Percentiles rank a stretch among this genome's conserved stretches.
These are phyloP conservation scores for Zaprionus inermis DNA, from an alignment of 1,140 invertebrate species.

Conservation along the genomic window DNA sequence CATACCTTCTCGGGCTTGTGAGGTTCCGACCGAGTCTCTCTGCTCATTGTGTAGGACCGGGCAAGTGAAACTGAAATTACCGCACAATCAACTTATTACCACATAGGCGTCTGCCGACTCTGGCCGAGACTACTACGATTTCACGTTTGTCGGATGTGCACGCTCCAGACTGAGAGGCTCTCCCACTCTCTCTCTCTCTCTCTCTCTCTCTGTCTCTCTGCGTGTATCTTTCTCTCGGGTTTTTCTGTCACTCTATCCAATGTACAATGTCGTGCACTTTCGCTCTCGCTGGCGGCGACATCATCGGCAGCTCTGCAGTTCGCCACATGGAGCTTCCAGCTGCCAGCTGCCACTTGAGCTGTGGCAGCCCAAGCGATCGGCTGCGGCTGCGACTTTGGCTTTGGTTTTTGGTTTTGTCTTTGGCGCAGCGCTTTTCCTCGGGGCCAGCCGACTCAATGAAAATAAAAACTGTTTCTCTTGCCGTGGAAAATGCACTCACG, in stretches of 20 bases:
- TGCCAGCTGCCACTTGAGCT: conserved; percentile 43
- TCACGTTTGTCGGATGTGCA: conserved; percentile 73
- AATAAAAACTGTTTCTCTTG: conserved; percentile 36
- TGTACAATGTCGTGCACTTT: conserved; percentile 75
- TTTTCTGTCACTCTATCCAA: conserved; percentile 9
- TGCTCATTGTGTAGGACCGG: conserved; percentile 56
- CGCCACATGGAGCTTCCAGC: conserved; percentile 9
- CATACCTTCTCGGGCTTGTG: neutral
- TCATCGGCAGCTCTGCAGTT: conserved; percentile 16
- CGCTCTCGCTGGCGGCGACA: conserved; percentile 61
- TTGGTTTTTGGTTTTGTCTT: conserved; percentile 5
- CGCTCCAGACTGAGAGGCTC: conserved; percentile 33
- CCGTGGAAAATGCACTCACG: conserved; percentile 60
- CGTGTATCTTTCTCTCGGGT: conserved; percentile 17
- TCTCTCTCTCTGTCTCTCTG: conserved; percentile 31
- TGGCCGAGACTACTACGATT: conserved; percentile 40
- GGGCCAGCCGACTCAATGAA: conserved; percentile 30
- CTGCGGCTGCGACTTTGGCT: conserved; percentile 38
- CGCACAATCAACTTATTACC: conserved; percentile 84
- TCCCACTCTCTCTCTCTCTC: conserved; percentile 39
- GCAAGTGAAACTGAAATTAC: conserved; percentile 83
- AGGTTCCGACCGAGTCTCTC: conserved; percentile 40
- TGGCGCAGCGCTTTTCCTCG: conserved; percentile 9
- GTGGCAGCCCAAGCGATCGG: conserved; percentile 69
- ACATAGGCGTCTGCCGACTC: conserved; percentile 51